Evolutionary conservation across 2,888 invertebrate genomes (phyloP), one percentile per base, ranked within the genome.

Genomic region (Nymphalis urticae): DNA sequence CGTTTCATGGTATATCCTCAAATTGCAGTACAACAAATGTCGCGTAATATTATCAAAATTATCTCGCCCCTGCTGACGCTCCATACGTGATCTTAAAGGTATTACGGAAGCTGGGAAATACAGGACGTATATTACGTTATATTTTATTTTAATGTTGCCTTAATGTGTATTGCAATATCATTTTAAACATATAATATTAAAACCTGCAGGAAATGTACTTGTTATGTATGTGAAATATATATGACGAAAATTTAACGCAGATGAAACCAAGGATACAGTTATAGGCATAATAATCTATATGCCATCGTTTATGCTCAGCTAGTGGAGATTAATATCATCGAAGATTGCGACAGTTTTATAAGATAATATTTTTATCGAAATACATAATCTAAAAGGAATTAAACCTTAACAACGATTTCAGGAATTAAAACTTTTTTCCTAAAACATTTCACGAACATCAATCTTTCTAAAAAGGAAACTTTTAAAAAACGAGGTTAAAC

Each of bases 391-490:
- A 4, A 42, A 42, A 42, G 4, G 13, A 42, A 42, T 42, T 13
- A 13, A 42, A 42, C 42, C 42, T 13, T 42, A 6, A 19, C 50
- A 19, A 17, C 8, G 50, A 19, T n/a, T n/a, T 19, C 8, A 70
- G 32, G 66, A 73, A 73, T 72, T 70, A 72, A 73, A 75, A 71
- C 68, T 83, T 82, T 79, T 69, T 64, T 48, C 51, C 27, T 62
- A 68, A 73, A 68, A 73, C 81, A 82, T 87, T 85, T 85, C 75
- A 75, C 76, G 80, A 88, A 85, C 88, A 89, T 89, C 86, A 89
- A 89, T 90, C 89, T 90, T 87, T 79, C 80, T 84, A 82, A 81
- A 82, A 83, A 79, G 79, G 77, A 81, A 89, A 88, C 78, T 87
- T 87, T 85, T 77, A 72, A 78, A 79, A 82, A 88, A 87, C 80